Base-by-base conservation (phyloP, 2,113 vertebrate species). In the Quiscalus mexicanus region DNA sequence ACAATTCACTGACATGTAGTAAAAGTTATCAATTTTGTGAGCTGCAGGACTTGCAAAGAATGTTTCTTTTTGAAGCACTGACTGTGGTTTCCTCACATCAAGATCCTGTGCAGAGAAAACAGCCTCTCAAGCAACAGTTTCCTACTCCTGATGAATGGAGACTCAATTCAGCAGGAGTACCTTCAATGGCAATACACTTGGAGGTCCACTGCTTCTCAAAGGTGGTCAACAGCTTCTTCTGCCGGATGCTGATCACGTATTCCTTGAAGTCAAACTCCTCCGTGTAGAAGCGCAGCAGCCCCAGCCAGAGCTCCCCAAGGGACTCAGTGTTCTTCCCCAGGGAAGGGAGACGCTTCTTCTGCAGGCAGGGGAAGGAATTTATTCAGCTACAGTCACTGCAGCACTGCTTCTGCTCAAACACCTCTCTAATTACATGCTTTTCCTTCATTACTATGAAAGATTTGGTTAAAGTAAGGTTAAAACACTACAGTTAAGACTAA, bases 151-250 rank as follows among this genome's bases (percentile, higher is more conserved):
- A 17, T 6, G 31, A 87, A 68, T 3, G 23, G 76, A 27, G 53
- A 3, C 39, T 30, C 52, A 76, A 23, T 30, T 39, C 58, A 92
- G 68, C 58, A 90, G 50, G 11, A 76, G 50, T 95, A 99, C 99
- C 99, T 99, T 99, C 99, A 2, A 99, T 99, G 21, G 99, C 99
- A 84, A 99, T 99, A 95, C 99, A 99, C 95, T 99, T 99, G 91
- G 99, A 99, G 17, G 99, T 99, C 99, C 99, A 99, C 96, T 99
- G 99, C 62, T 99, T 99, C 97, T 99, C 99, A 84, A 99, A 99
- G 0, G 99, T 99, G 68, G 99, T 99, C 89, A 99, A 98, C 23
- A 99, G 98, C 74, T 99, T 99, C 95, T 97, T 99, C 90, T 99
- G 99, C 12, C 99, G 98, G 97, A 99, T 99, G 98, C 99, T 99